phyloP scores from a whole-genome alignment of 2,797 vertebrate genomes.

The Pseudomugil gertrudae region DNA sequence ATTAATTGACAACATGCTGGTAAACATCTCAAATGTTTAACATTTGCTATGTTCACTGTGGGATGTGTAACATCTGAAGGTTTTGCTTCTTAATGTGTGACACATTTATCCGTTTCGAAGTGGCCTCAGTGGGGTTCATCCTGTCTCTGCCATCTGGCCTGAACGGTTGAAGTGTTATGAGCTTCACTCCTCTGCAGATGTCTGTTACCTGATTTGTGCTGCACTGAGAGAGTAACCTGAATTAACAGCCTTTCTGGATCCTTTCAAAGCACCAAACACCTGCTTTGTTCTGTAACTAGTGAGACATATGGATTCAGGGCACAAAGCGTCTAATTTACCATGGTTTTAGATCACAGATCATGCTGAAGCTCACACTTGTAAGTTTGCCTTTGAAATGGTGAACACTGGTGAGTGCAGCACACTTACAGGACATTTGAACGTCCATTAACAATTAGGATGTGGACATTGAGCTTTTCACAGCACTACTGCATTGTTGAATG shows the following conservation, averaged over 20 bases:
- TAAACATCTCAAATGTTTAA: not conserved
- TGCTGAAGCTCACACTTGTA: not conserved
- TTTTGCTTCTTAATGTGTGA: slow-evolving; percentile 33
- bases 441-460: not conserved
- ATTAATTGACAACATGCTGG: not conserved
- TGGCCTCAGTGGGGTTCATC: slow-evolving; percentile 45
- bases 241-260: slow-evolving; percentile 34
- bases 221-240: slow-evolving; percentile 40
- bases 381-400: slow-evolving; percentile 16
- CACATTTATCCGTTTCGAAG: slow-evolving; percentile 41
- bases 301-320: slow-evolving; percentile 18
- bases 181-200: slow-evolving; percentile 52
- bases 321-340: not conserved
- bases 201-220: slow-evolving; percentile 42
- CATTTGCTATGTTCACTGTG: not conserved
- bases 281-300: slow-evolving; percentile 15
- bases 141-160: slow-evolving; percentile 54
- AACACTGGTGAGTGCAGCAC: not conserved
- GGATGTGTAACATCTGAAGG: not conserved
- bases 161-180: slow-evolving; percentile 43
- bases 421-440: slow-evolving; percentile 1
- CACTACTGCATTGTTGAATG: slow-evolving; percentile 6
- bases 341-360: slow-evolving; percentile 10
- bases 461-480: not conserved
- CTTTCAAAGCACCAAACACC: slow-evolving; percentile 32